Evolutionary conservation across 2,888 invertebrate species (phyloP).

Genomic region (Trichopoda pennipes): DNA sequence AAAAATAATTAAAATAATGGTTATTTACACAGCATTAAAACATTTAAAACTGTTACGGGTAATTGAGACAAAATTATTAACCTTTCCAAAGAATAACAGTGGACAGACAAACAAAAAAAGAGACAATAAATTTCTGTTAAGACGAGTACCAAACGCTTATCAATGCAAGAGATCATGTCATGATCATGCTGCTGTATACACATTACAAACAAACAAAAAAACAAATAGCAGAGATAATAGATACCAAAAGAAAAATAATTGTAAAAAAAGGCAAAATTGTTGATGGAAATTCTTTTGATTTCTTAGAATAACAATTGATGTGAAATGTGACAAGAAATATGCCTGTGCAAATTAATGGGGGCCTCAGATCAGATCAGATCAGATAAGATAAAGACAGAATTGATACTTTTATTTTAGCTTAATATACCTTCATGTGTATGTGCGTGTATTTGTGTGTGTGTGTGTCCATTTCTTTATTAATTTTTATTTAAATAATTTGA

Average conservation of each 20-base stretch:
- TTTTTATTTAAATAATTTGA: slow-evolving; percentile 17
- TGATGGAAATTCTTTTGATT: not conserved
- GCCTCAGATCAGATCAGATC: slow-evolving; percentile 13
- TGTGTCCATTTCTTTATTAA: slow-evolving; percentile 16
- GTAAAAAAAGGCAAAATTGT: slow-evolving; percentile 4
- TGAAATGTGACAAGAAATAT: not conserved
- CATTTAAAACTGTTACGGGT: slow-evolving; percentile 11
- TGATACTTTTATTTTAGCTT: not conserved
- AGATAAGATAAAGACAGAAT: slow-evolving; percentile 14
- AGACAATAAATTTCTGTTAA: slow-evolving; percentile 16
- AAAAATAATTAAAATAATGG: no score
- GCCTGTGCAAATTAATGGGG: slow-evolving; percentile 34
- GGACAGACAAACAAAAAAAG: slow-evolving; percentile 24
- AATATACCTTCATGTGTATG: not conserved
- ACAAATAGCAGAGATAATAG: slow-evolving; percentile 4
- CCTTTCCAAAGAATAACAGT: slow-evolving; percentile 32
- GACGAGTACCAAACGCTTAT: slow-evolving; percentile 15
- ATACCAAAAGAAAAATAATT: not conserved
- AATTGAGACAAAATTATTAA: slow-evolving; percentile 32
- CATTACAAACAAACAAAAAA: slow-evolving; percentile 1
- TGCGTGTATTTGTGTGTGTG: no score
- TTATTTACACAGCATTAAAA: slow-evolving; percentile 37
- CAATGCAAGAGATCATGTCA: slow-evolving; percentile 43
- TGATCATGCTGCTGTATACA: slow-evolving; percentile 28
- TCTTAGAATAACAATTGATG: not conserved